Percentiles rank a stretch among this genome's conserved stretches.
Evolutionary conservation across 2,797 vertebrate species (phyloP).

Genomic region (Pteropus rufus): DNA sequence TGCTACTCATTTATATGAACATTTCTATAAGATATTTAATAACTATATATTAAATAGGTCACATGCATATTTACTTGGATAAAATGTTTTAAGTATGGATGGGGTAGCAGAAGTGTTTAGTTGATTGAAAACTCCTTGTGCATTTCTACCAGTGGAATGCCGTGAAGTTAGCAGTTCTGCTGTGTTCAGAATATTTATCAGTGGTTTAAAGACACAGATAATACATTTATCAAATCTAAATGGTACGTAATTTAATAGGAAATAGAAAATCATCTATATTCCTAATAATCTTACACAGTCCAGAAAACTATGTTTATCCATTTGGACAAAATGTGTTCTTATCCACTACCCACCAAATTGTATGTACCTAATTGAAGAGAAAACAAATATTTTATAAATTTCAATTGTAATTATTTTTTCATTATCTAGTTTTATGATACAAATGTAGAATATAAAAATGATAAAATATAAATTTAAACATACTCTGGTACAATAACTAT

Average conservation of each 20-base stretch:
- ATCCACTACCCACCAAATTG: background rate
- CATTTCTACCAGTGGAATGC: background rate
- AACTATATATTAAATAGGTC: background rate
- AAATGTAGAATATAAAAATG: background rate
- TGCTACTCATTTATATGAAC: background rate
- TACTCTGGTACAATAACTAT: background rate
- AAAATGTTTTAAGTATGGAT: background rate
- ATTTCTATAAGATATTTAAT: background rate
- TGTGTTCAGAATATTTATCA: background rate
- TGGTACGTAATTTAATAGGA: background rate
- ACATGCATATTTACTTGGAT: background rate
- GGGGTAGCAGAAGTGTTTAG: background rate
- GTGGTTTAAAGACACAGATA: background rate
- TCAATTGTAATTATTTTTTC: background rate
- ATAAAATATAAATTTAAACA: background rate
- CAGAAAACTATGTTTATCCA: background rate
- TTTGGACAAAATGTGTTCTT: background rate
- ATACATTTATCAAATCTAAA: background rate
- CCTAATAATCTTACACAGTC: background rate
- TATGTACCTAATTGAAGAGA: background rate
- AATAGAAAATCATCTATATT: background rate
- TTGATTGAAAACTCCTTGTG: background rate
- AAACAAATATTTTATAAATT: slow-evolving; percentile 15
- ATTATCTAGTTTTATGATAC: background rate
- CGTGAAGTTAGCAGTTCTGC: background rate